Percentiles rank a stretch among this genome's conserved stretches.
phyloP scores from a whole-genome alignment of 64 coral and sea anemone genomes.

The Cladopsammia gracilis region DNA sequence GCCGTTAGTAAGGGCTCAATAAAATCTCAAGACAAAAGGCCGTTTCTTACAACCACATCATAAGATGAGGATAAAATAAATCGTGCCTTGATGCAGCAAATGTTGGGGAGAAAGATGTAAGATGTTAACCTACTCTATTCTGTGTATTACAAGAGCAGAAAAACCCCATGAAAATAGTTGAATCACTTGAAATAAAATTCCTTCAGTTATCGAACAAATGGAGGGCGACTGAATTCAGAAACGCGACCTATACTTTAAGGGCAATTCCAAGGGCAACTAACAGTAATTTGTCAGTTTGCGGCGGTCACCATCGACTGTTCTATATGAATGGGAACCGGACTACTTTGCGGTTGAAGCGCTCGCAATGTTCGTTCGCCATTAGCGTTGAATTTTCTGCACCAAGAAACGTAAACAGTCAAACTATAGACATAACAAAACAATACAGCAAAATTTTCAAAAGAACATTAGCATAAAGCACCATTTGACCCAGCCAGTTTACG shows the following conservation, averaged over 20 bases:
- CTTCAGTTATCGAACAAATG: conserved; percentile 2
- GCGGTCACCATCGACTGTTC: neutral
- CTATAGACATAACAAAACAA: conserved; percentile 48
- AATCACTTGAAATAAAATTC: conserved; percentile 1
- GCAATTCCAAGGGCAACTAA: neutral
- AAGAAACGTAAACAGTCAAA: conserved; percentile 50
- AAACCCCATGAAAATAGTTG: neutral
- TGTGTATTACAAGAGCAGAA: neutral
- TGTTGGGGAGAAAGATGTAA: neutral
- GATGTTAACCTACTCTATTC: neutral
- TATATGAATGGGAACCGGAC: neutral
- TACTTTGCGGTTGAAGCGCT: conserved; percentile 24
- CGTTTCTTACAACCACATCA: neutral
- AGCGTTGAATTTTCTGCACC: conserved; percentile 25
- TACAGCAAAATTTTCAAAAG: conserved; percentile 38
- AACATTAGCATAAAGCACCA: conserved; percentile 52
- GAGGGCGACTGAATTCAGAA: neutral
- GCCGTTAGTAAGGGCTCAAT: neutral
- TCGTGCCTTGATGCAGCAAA: neutral
- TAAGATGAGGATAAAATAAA: neutral
- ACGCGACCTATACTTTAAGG: conserved; percentile 10
- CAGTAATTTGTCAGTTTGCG: neutral
- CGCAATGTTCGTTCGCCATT: conserved; percentile 46
- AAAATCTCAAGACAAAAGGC: neutral
- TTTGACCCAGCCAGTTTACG: conserved; percentile 21